Conservation (phyloP, 2,113 vertebrate species). For the Tinamus guttatus region DNA sequence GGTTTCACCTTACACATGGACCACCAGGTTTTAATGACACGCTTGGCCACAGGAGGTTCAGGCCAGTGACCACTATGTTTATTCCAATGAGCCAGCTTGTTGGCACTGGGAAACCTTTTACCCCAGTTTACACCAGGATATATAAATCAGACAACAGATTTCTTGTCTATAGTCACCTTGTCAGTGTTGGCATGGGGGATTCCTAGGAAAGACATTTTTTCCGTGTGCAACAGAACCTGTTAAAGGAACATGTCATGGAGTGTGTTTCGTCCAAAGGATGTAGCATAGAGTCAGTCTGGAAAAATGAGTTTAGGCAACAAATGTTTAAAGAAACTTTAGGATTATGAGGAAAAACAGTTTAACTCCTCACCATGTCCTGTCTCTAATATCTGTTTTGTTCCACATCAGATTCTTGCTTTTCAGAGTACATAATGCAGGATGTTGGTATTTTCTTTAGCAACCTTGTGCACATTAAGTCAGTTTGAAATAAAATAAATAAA, state of each 20-base stretch:
- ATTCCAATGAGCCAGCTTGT: slow-evolving; percentile 54
- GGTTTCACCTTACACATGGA: slow-evolving; percentile 78
- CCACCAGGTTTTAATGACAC: slow-evolving; percentile 79
- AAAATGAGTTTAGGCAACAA: not conserved
- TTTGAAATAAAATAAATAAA: not conserved
- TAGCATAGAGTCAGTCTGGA: not conserved
- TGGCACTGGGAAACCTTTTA: slow-evolving; percentile 69
- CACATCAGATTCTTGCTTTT: slow-evolving; percentile 9
- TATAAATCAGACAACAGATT: slow-evolving; percentile 61
- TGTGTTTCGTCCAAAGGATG: not conserved
- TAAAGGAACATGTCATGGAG: not conserved
- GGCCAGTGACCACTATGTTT: slow-evolving; percentile 78
- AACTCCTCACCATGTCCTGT: not conserved
- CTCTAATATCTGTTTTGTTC: slow-evolving; percentile 33
- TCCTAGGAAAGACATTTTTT: not conserved
- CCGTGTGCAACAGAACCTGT: slow-evolving; percentile 39
- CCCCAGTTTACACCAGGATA: slow-evolving; percentile 55
- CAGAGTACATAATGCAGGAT: slow-evolving; percentile 4
- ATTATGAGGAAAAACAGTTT: not conserved
- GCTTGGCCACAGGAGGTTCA: slow-evolving; percentile 70
- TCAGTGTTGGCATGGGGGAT: not conserved
- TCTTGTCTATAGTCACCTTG: slow-evolving; percentile 64
- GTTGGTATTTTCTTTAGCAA: slow-evolving; percentile 22
- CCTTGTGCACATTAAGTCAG: not conserved
- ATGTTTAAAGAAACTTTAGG: slow-evolving; percentile 2